These are phyloP conservation scores for Matsumurasca onukii DNA, from an alignment of 1,140 invertebrate genomes.

Conservation along the genomic window DNA sequence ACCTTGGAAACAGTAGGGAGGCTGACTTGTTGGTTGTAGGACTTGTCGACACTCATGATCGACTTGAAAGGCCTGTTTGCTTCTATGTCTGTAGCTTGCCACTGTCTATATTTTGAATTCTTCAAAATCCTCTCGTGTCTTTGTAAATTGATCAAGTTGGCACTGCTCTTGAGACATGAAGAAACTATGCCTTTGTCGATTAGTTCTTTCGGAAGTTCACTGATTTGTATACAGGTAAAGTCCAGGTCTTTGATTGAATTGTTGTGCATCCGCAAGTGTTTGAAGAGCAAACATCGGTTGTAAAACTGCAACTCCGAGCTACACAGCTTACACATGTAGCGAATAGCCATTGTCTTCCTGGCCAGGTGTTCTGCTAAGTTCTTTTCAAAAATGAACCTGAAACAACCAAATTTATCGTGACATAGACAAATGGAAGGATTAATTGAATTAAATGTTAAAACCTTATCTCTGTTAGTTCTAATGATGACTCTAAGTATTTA, in stretches of 20 bases:
- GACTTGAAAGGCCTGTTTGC: too few species aligned
- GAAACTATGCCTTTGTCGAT: constrained; percentile 1
- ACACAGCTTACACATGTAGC: neutral
- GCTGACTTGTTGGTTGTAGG: too few species aligned
- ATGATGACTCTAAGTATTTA: too few species aligned
- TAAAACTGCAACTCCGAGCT: neutral
- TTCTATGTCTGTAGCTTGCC: too few species aligned
- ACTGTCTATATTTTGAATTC: neutral
- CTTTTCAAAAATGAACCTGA: neutral
- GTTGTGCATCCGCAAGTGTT: constrained; percentile 4
- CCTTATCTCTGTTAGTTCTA: too few species aligned
- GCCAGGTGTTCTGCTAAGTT: neutral
- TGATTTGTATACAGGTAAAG: neutral
- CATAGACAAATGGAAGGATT: too few species aligned
- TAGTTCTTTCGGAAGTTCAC: neutral
- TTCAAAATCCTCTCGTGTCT: too few species aligned
- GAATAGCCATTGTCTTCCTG: neutral
- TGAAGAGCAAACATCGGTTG: neutral
- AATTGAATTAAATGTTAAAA: too few species aligned
- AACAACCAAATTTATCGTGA: neutral
- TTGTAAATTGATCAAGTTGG: neutral
- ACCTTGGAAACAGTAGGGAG: too few species aligned
- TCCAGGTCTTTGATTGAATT: neutral
- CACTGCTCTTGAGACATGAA: neutral
- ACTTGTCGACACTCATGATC: too few species aligned